Evolutionary conservation across 1,140 invertebrate species (phyloP), one percentile per base, ranked within the genome.

Genomic region (Rhyzopertha dominica): DNA sequence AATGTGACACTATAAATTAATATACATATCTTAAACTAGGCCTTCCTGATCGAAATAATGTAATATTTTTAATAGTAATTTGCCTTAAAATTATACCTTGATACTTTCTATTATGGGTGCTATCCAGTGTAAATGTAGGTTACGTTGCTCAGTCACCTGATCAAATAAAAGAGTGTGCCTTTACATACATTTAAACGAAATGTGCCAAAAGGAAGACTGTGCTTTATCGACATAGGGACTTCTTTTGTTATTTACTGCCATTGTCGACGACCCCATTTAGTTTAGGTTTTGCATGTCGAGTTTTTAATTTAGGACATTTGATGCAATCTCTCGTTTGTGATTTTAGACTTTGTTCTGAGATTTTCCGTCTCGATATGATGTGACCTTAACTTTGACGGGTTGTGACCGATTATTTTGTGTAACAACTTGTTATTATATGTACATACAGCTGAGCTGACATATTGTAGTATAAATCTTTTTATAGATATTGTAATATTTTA

Each of bases 401-500:
- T 55, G 53, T 52, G 49, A 55, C 28, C 32, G 43, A 43, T 40
- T 49, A 41, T 25, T 34, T 30, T 36, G 35, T 45, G 44, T 42
- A 30, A 43, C 41, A 42, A 29, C 20, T 40, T 48, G n/a, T n/a
- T n/a, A n/a, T n/a, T n/a, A n/a, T n/a, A n/a, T n/a, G 44, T 51
- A 51, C 41, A 44, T 54, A 44, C 51, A 54, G 48, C 48, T 47
- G 48, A 34, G 43, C 52, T 54, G 49, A 54, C 32, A 17, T 42
- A 42, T 32, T 31, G 16, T n/a, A 36, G 40, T 45, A 42, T 35
- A 34, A 53, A 49, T 41, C 44, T 54, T 47, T 54, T 51, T 48
- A 54, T 51, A 48, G 39, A 54, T 53, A 53, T 46, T 53, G 47
- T 53, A 50, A 40, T 51, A 51, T 54, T 54, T 54, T 54, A 54